These are phyloP conservation scores for Centropristis striata DNA, from an alignment of 2,113 vertebrate species.

Conservation along the genomic window DNA sequence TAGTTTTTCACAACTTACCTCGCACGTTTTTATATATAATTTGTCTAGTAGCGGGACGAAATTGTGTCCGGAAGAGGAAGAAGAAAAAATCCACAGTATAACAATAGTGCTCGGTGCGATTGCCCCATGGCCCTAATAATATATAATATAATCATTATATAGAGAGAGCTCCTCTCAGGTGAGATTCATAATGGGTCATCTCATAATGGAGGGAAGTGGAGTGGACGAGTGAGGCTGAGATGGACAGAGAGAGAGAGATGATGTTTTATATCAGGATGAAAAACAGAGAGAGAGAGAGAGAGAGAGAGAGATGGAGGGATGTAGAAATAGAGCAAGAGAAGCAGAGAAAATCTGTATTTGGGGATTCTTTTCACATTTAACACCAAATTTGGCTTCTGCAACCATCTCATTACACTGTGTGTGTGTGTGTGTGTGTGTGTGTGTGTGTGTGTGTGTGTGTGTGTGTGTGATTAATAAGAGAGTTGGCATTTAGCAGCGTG, in stretches of 20 bases:
- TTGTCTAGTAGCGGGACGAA: too few relatives aligned
- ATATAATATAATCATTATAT: too few relatives aligned
- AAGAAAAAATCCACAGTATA: too few relatives aligned
- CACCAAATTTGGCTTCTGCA: neutral
- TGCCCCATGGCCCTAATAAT: too few relatives aligned
- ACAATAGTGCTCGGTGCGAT: too few relatives aligned
- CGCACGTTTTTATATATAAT: too few relatives aligned
- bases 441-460: conserved; percentile 4
- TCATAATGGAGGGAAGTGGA: conserved; percentile 34
- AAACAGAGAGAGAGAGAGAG: too few relatives aligned
- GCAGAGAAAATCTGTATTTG: neutral
- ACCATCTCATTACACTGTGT: neutral
- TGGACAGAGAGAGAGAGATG: neutral
- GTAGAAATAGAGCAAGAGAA: neutral
- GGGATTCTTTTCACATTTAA: neutral
- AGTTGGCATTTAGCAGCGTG: conserved; percentile 41
- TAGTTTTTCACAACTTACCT: too few relatives aligned
- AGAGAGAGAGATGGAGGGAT: neutral
- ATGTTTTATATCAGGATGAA: fast-evolving
- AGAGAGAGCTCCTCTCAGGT: too few relatives aligned
- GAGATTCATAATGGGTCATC: conserved; percentile 44
- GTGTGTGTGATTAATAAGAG: conserved; percentile 42
- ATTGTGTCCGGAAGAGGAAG: too few relatives aligned
- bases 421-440: conserved; percentile 18
- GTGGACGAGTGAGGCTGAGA: neutral